Percentiles rank a stretch among this genome's conserved stretches.
phyloP scores from a whole-genome alignment of 2,113 vertebrate genomes.

The Aegotheles bennettii region DNA sequence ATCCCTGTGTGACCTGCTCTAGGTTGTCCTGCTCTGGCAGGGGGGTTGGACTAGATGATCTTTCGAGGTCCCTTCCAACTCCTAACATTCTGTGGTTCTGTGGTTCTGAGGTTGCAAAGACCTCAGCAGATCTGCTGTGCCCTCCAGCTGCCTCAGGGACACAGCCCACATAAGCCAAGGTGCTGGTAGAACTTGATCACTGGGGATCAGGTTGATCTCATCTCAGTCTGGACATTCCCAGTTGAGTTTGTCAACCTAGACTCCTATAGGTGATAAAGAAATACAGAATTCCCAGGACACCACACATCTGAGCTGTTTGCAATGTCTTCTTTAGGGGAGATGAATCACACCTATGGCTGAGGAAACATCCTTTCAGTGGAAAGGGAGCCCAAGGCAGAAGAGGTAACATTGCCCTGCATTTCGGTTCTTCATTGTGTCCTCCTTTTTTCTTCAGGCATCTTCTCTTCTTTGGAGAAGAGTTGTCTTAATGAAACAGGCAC shows the following conservation, averaged over 20 bases:
- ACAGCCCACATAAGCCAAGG: accelerated
- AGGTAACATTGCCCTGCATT: background rate
- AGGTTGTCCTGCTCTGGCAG: no score
- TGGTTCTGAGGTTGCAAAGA: background rate
- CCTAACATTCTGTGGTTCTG: no score
- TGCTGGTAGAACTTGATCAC: background rate
- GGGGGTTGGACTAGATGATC: no score
- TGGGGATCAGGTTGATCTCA: background rate
- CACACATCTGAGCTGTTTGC: background rate
- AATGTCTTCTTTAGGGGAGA: background rate
- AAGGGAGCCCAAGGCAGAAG: background rate
- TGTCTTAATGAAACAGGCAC: background rate
- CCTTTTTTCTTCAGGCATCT: background rate
- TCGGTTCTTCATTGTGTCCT: background rate
- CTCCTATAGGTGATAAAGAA: background rate
- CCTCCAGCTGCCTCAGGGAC: background rate
- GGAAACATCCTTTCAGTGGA: background rate
- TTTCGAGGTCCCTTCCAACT: no score
- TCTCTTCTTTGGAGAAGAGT: background rate
- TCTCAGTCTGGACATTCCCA: background rate
- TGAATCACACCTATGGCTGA: background rate
- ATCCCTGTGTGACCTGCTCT: no score
- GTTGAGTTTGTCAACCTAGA: background rate
- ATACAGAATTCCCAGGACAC: background rate
- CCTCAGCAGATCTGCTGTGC: background rate